These are phyloP conservation scores for Chesias legatella DNA, from an alignment of 2,888 invertebrate species.

Conservation along the genomic window DNA sequence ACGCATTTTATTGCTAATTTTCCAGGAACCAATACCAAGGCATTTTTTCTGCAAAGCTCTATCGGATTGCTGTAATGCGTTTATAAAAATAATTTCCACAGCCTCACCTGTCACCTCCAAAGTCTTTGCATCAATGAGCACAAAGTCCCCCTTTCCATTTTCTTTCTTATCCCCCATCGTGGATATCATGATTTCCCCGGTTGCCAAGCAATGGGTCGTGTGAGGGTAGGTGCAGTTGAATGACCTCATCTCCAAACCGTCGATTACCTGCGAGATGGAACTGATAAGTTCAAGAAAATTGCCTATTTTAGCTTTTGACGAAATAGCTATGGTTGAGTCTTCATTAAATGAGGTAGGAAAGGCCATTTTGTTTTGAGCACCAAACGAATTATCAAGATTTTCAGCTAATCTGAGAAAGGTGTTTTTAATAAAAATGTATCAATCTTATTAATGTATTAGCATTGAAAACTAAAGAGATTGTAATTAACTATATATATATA, in stretches of 20 bases:
- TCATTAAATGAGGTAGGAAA: not conserved
- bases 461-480: too few relatives aligned
- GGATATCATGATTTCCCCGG: constrained; percentile 97
- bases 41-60: not conserved
- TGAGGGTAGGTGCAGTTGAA: constrained; percentile 93
- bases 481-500: too few relatives aligned
- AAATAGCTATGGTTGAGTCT: constrained; percentile 27
- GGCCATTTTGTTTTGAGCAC: too few relatives aligned
- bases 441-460: too few relatives aligned
- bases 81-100: constrained; percentile 17
- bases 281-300: constrained; percentile 41
- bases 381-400: too few relatives aligned
- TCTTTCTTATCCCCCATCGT: constrained; percentile 94
- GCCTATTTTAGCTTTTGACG: constrained; percentile 34
- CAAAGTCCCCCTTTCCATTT: constrained; percentile 91
- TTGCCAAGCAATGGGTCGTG: constrained; percentile 95
- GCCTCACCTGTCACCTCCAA: constrained; percentile 85
- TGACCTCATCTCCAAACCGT: constrained; percentile 87
- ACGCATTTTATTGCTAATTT: too few relatives aligned
- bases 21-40: not conserved
- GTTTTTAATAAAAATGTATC: too few relatives aligned
- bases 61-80: not conserved
- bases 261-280: constrained; percentile 64
- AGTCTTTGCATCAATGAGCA: constrained; percentile 90
- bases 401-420: too few relatives aligned